Evolutionary conservation across 2,113 vertebrate species (phyloP).

Genomic region (Jaculus jaculus): DNA sequence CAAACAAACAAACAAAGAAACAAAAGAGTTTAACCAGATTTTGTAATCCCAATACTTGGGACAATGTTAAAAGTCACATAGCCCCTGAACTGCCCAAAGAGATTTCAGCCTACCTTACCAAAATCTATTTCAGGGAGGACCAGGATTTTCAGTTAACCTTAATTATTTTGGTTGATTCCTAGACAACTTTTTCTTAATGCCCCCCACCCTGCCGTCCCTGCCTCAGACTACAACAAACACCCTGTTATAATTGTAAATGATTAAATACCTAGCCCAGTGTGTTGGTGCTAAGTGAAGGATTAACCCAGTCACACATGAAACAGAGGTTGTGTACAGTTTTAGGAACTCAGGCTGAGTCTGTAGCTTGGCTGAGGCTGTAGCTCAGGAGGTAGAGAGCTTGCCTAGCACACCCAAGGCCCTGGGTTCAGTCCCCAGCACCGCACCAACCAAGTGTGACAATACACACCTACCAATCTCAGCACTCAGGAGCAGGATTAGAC

Average conservation of each 20-base stretch:
- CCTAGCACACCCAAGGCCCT: no score
- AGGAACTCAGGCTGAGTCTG: no score
- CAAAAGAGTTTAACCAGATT: neutral
- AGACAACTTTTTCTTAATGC: neutral
- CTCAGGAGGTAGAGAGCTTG: no score
- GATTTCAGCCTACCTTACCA: neutral
- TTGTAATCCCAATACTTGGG: neutral
- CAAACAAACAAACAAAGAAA: neutral
- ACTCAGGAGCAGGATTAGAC: no score
- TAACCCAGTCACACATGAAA: neutral
- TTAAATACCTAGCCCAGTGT: neutral
- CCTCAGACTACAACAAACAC: neutral
- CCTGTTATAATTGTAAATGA: neutral
- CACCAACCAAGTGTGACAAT: no score
- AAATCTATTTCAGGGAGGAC: neutral
- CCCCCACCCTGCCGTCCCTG: neutral
- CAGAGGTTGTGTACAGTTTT: neutral
- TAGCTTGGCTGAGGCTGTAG: neutral
- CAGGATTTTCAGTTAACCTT: neutral
- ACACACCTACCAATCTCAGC: no score
- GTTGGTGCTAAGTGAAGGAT: neutral
- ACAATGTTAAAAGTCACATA: neutral
- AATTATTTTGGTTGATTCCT: no score
- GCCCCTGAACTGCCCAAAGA: no score
- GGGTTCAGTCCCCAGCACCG: no score